Conservation (phyloP, 2,888 invertebrate species). For the Schrankia costaestrigalis region DNA sequence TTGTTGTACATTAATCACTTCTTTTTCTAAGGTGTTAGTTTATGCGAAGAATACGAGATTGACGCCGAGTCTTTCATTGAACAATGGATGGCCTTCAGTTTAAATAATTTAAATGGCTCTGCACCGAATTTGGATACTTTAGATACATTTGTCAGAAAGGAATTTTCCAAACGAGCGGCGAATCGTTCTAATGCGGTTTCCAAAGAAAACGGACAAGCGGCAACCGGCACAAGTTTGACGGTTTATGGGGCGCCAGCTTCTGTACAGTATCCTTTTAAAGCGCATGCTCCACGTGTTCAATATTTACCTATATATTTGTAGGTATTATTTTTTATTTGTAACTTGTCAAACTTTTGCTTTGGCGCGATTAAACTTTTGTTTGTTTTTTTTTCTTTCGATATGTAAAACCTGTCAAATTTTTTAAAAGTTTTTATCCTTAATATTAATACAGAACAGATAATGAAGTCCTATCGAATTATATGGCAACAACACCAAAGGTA, state of each 20-base stretch:
- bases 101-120: conserved; percentile 82
- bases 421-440: conserved; percentile 42
- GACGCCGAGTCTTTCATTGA: conserved; percentile 86
- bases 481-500: conserved; percentile 67
- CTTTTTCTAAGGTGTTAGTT: conserved; percentile 78
- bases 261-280: conserved; percentile 69
- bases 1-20: conserved; percentile 61
- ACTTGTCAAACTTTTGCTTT: not conserved
- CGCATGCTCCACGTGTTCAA: conserved; percentile 56
- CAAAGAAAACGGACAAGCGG: conserved; percentile 56
- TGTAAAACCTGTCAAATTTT: conserved; percentile 10
- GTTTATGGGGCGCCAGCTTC: conserved; percentile 58
- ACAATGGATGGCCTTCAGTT: conserved; percentile 89
- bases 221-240: conserved; percentile 63
- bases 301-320: conserved; percentile 22
- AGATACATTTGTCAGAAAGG: conserved; percentile 83
- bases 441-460: conserved; percentile 59
- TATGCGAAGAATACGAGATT: conserved; percentile 83
- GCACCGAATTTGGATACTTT: conserved; percentile 82
- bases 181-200: conserved; percentile 52
- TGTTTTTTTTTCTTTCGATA: conserved; percentile 13
- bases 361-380: conserved; percentile 6
- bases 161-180: conserved; percentile 77
- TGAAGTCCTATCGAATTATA: conserved; percentile 69
- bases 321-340: not conserved